phyloP scores from a whole-genome alignment of 2,797 vertebrate genomes.

The Melanotaenia trifasciata region DNA sequence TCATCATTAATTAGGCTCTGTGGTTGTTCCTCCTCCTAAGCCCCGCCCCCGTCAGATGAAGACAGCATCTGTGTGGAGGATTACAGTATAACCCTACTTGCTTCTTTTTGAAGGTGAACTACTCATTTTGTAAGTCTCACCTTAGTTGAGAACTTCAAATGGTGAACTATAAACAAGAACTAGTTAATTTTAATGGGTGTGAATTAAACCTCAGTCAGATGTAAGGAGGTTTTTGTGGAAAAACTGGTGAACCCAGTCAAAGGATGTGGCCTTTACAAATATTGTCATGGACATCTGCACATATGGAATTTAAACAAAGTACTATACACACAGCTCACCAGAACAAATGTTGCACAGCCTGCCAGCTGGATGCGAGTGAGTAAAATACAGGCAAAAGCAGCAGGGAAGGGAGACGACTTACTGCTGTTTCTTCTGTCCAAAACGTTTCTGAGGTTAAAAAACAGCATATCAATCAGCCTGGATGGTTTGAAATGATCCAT shows the following conservation, averaged over 20 bases:
- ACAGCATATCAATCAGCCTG: background rate
- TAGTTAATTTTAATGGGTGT: too few relatives aligned
- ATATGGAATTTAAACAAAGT: conserved; percentile 54
- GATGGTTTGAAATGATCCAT: conserved; percentile 14
- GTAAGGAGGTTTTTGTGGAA: background rate
- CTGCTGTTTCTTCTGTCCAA: conserved; percentile 4
- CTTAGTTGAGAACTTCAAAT: background rate
- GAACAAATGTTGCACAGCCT: conserved; percentile 40
- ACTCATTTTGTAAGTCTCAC: background rate
- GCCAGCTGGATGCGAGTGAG: conserved; percentile 45
- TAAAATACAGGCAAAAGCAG: conserved; percentile 10
- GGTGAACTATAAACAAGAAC: too few relatives aligned
- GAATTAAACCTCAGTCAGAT: background rate
- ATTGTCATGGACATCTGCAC: conserved; percentile 38
- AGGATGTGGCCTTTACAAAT: conserved; percentile 11
- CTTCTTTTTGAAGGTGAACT: background rate
- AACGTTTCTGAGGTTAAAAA: conserved; percentile 9
- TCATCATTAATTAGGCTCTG: too few relatives aligned
- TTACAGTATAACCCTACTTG: too few relatives aligned
- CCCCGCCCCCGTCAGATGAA: too few relatives aligned
- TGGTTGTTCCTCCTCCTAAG: too few relatives aligned
- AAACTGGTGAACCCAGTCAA: conserved; percentile 11
- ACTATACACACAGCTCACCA: conserved; percentile 7
- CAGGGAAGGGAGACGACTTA: background rate
- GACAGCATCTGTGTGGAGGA: too few relatives aligned